These are phyloP conservation scores for Metaphire vulgaris DNA, from an alignment of 1,140 invertebrate species.

Conservation along the genomic window DNA sequence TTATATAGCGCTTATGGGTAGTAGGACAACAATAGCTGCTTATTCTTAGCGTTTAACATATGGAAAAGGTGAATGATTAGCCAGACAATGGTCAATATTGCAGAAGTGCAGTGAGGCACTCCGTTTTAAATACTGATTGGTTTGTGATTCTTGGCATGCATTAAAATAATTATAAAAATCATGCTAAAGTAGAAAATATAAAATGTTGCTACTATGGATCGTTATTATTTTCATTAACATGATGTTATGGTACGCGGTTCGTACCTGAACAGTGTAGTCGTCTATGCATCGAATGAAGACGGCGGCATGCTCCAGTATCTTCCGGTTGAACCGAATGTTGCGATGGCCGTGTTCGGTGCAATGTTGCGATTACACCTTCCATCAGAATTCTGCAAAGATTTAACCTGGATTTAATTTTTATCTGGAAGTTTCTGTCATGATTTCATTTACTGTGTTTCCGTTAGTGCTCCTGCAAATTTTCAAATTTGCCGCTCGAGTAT, in stretches of 20 bases:
- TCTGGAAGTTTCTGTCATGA: not conserved
- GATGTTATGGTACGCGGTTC: not conserved
- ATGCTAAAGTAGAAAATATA: not conserved
- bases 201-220: not conserved
- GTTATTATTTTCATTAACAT: not conserved
- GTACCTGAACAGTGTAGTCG: not conserved
- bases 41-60: too few relatives aligned
- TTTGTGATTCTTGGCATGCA: not conserved
- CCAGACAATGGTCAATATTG: too few relatives aligned
- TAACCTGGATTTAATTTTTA: not conserved
- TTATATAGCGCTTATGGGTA: too few relatives aligned
- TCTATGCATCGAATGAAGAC: not conserved
- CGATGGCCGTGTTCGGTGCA: conserved; percentile 8
- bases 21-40: too few relatives aligned
- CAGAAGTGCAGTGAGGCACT: not conserved
- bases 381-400: not conserved
- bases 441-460: not conserved
- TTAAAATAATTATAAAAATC: not conserved
- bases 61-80: too few relatives aligned
- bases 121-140: not conserved
- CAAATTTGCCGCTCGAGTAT: not conserved
- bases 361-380: conserved; percentile 4
- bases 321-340: not conserved
- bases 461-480: not conserved
- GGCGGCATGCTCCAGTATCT: conserved; percentile 4